Base-by-base conservation (phyloP, 2,113 vertebrate species). In the Bujurquina vittata region DNA sequence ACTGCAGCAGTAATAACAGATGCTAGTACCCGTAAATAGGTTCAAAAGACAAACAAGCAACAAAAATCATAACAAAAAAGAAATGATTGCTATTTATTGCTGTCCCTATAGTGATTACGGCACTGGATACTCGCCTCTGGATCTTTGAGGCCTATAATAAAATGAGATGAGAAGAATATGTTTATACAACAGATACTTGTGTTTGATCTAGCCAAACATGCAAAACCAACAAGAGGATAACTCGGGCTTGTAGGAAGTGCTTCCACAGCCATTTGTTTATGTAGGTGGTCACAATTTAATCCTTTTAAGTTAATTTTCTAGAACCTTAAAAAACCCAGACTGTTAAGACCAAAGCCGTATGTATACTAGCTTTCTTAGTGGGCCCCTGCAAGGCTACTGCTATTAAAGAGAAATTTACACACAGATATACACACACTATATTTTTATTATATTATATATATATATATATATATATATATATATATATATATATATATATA, bases 1-100 rank as follows among this genome's bases (percentile, higher is more conserved):
- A 55, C 22, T 46, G n/a, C 67, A 82, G 73, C 63, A 58, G 31
- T 56, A 23, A 59, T 74, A 54, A 81, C 77, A 79, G 52, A 83
- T 75, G 79, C 7, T 12, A n/a, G 40, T 49, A 22, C 60, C 79
- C 65, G 76, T 77, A 61, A 62, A 72, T 54, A 72, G 46, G 46
- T 72, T n/a, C 46, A 85, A 37, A 84, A 58, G 52, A 88, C 69
- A 81, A 86, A 86, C 17, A 33, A 52, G 54, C 63, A 35, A 23
- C 35, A 69, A 22, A 77, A 86, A 75, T 31, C 22, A 49, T 29
- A 83, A 55, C 63, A 69, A 55, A 56, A 35, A 73, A 67, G 74
- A 67, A 49, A 80, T 14, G 31, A 22, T 18, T 35, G 72, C 67
- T 31, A 55, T 60, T 74, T 46, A 77, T 67, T 63, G 20, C 33